Conservation (phyloP, 2,797 vertebrate species). For the Tapera naevia region DNA sequence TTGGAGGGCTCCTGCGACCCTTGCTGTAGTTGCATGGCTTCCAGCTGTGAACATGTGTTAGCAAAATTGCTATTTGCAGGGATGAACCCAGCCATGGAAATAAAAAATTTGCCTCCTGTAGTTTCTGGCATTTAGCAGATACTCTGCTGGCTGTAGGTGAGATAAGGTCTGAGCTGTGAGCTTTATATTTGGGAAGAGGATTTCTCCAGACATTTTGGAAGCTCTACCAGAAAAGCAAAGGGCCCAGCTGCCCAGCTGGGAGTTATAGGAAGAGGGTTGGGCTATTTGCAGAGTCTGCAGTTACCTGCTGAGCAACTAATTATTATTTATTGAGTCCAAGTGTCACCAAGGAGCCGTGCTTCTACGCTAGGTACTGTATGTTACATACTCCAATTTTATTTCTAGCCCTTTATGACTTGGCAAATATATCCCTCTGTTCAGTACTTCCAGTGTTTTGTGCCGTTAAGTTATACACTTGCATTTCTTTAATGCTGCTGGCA, state of each 20-base stretch:
- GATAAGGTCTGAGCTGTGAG: neutral
- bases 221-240: neutral
- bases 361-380: neutral
- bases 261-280: neutral
- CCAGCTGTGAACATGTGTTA: neutral
- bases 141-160: neutral
- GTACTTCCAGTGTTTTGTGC: neutral
- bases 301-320: neutral
- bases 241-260: neutral
- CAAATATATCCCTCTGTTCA: neutral
- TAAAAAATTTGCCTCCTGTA: neutral
- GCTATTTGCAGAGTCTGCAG: neutral
- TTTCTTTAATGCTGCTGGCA: slow-evolving; percentile 1
- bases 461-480: neutral
- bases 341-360: neutral
- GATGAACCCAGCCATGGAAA: neutral
- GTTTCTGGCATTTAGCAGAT: neutral
- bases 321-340: neutral
- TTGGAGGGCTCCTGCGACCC: neutral
- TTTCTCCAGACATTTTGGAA: neutral
- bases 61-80: neutral
- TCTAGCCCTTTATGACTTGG: neutral
- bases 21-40: neutral
- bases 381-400: neutral
- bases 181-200: neutral